phyloP scores from a whole-genome alignment of 2,797 vertebrate species.

The Coluber constrictor region DNA sequence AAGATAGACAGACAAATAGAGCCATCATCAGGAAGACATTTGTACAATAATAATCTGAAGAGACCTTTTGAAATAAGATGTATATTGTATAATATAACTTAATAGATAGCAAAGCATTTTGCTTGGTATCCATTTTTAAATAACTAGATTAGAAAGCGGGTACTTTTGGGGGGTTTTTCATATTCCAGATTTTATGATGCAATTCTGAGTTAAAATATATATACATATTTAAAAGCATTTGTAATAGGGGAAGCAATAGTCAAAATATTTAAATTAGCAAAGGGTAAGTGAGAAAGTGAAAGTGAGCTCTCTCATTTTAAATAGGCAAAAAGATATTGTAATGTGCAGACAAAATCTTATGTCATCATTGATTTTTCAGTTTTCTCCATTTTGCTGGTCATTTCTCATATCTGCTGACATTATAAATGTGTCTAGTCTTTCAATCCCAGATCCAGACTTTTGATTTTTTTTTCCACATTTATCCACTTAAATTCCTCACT shows the following conservation, averaged over 20 bases:
- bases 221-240: background rate
- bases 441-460: accelerated
- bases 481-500: background rate
- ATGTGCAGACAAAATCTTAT: background rate
- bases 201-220: background rate
- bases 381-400: background rate
- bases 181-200: background rate
- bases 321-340: background rate
- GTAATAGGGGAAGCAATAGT: background rate
- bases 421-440: background rate
- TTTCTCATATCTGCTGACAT: background rate
- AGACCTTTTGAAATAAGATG: background rate
- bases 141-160: background rate
- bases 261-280: background rate
- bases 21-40: background rate
- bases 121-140: background rate
- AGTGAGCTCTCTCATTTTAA: background rate
- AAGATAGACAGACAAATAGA: background rate
- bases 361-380: background rate
- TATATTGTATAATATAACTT: background rate
- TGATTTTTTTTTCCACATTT: background rate
- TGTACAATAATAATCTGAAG: background rate
- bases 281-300: background rate
- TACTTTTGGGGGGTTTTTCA: background rate
- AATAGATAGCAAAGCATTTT: background rate